Base-by-base conservation (phyloP, 2,888 invertebrate species). In the Maniola hyperantus region DNA sequence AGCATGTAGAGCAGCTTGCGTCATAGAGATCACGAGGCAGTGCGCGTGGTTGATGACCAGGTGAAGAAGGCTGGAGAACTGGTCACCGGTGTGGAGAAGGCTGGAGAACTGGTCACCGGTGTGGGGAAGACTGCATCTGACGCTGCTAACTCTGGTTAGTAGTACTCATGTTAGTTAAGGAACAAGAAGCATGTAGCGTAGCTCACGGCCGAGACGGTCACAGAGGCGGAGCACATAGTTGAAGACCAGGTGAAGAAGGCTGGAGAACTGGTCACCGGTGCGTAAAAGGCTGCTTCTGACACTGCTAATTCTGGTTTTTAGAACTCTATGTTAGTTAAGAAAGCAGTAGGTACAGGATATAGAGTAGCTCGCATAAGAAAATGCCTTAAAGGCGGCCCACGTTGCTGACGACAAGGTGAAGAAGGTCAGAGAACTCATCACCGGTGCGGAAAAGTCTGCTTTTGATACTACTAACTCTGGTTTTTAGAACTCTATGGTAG, bases 341-440 rank as follows among this genome's bases (percentile, higher is more conserved):
- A 96, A 95, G n/a, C n/a, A n/a, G n/a, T 91, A 96, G 96, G 93
- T 95, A 95, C 79, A 95, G n/a, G n/a, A 96, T 78, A 94, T 93
- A 0, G 94, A 93, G 71, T 94, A 95, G 76, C 82, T 95, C 69
- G 94, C 94, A 1, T 83, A 91, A 42, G 95, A 95, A 80, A 95
- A 94, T 81, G 94, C 87, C 6, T 83, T 93, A 65, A 93, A 93
- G 69, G 94, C 94, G 0, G 93, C 94, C 59, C 93, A 95, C 71
- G 87, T 94, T 64, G 93, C 94, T 11, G 94, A 95, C 75, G 94
- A 94, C 55, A 94, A 95, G 80, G 93, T 94, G 69, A 93, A 93
- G 82, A 94, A 95, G 82, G 93, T 94, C 1, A 94, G 94, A 5
- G 94, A 95, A 79, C 81, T 94, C 7, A 84, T 95, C 42, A 89